Evolutionary conservation across 1,140 invertebrate genomes (phyloP), one percentile per base, ranked within the genome.

Genomic region (Tribolium madens): DNA sequence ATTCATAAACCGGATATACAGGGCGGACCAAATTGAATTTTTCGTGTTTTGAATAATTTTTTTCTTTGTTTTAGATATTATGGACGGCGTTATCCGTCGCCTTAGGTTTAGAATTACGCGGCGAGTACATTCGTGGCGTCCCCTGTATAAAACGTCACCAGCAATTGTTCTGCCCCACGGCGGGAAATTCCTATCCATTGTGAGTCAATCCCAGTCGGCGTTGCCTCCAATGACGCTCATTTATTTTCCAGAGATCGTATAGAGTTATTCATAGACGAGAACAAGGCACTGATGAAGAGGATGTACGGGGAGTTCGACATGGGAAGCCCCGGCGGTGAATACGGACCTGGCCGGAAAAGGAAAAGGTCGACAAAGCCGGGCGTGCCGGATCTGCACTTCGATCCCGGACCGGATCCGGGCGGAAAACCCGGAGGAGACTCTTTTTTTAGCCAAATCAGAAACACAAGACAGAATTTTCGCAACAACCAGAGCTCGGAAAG

Each of bases 241-340:
- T 13, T 10, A 3, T n/a, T 64, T 92, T 91, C 46, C 87, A 97
- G 95, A 85, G 94, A 96, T 48, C 91, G 93, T 81, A 97, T 97
- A 85, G 95, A 97, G 83, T 88, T 89, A 76, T 97, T 97, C 85
- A 97, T 97, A 82, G 95, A 97, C 81, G 95, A 97, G 82, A 97
- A 97, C 86, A 97, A 97, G 87, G 95, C 96, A 6, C 83, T 97
- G 77, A 96, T 97, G 90, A 93, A 94, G 82, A 88, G 96, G 72
- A 97, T 97, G 96, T 97, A 96, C 80, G 95, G 95, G 1, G 93
- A 95, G 77, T 96, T 96, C 82, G 90, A 91, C 78, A 91, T 91
- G 87, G 85, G 85, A 46, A 86, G 88, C 71, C 88, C 88, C 69
- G 36, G 36, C n/a, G 36, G 36, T 7, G 88, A 89, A 46, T 86